phyloP scores from a whole-genome alignment of 2,888 invertebrate species.

The Rhamnusium bicolor region DNA sequence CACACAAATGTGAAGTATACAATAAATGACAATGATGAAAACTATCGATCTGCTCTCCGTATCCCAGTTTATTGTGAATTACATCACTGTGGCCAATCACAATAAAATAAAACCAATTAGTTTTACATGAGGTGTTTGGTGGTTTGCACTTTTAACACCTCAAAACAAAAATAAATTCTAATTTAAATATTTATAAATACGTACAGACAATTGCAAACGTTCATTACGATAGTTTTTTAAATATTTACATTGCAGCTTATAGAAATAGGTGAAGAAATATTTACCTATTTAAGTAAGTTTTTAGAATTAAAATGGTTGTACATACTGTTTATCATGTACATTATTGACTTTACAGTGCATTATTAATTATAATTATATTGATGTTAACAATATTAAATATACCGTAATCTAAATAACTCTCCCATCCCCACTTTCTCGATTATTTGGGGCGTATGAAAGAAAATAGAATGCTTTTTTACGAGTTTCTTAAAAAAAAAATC shows the following conservation, averaged over 20 bases:
- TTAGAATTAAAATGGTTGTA: too few relatives aligned
- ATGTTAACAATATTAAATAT: too few relatives aligned
- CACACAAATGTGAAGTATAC: conserved; percentile 47
- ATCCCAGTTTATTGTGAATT: conserved; percentile 51
- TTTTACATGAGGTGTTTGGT: conserved; percentile 57
- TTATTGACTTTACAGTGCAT: too few relatives aligned
- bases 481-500: too few relatives aligned
- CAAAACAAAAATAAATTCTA: conserved; percentile 52
- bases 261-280: background rate
- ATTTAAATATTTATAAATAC: conserved; percentile 39
- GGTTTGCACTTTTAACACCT: conserved; percentile 62
- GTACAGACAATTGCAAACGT: conserved; percentile 33
- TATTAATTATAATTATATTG: too few relatives aligned
- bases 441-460: too few relatives aligned
- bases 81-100: conserved; percentile 63
- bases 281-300: background rate
- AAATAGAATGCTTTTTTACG: too few relatives aligned
- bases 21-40: conserved; percentile 47
- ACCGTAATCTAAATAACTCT: too few relatives aligned
- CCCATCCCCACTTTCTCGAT: too few relatives aligned
- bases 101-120: conserved; percentile 57
- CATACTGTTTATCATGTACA: too few relatives aligned
- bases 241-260: conserved; percentile 8
- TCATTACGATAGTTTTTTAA: background rate
- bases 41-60: conserved; percentile 60